Conservation (phyloP, 2,113 vertebrate genomes). For the Campylorhamphus procurvoides region DNA sequence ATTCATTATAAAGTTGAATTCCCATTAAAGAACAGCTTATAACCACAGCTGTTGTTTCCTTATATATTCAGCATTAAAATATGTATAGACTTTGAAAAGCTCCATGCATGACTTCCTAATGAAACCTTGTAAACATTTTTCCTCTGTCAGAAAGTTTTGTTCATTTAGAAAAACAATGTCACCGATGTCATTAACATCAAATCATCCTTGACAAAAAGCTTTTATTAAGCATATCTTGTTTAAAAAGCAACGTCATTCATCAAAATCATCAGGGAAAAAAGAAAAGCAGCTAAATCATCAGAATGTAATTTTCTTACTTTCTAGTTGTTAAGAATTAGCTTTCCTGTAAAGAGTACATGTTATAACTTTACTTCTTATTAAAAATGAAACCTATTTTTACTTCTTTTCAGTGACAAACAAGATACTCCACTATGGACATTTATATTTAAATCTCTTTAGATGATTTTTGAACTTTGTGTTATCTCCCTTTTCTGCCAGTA, state of each 20-base stretch:
- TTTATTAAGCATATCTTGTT: not conserved
- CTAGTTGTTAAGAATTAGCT: not conserved
- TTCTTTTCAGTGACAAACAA: not conserved
- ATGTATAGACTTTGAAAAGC: not conserved
- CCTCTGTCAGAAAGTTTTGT: not conserved
- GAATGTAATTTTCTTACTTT: slow-evolving; percentile 40
- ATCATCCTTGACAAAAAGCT: not conserved
- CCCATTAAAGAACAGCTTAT: not conserved
- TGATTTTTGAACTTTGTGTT: not conserved
- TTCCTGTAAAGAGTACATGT: slow-evolving; percentile 1
- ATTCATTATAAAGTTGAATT: not conserved
- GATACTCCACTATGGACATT: not conserved
- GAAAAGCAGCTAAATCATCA: slow-evolving; percentile 17
- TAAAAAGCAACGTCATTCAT: not conserved
- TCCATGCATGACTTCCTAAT: not conserved
- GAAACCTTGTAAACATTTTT: not conserved
- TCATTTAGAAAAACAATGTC: not conserved
- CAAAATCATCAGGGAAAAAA: not conserved
- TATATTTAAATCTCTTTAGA: not conserved
- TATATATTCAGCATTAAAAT: not conserved
- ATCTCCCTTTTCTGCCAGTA: not conserved
- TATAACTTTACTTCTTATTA: not conserved
- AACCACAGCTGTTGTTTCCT: not conserved
- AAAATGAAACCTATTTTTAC: slow-evolving; percentile 19
- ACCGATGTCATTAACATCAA: not conserved